Percentiles rank a stretch among this genome's conserved stretches.
Evolutionary conservation across 2,888 invertebrate genomes (phyloP).

Genomic region (Tuta absoluta): DNA sequence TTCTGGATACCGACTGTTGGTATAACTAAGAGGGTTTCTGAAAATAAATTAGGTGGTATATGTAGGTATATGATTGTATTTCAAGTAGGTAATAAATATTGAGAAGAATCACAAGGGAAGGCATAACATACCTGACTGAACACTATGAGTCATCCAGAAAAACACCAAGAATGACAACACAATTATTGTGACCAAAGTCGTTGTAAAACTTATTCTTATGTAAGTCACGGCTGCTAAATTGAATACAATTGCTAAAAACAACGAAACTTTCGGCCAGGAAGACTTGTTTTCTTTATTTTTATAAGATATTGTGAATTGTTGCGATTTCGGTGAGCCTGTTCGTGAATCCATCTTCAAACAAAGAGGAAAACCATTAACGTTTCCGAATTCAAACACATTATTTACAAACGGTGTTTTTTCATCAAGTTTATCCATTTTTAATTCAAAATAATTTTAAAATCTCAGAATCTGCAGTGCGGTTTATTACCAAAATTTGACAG

Average conservation of each 20-base stretch:
- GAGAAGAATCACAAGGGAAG: neutral
- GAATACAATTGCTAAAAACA: conserved; percentile 60
- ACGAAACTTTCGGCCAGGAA: conserved; percentile 55
- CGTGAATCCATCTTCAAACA: conserved; percentile 53
- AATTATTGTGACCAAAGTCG: conserved; percentile 57
- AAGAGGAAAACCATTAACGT: conserved; percentile 68
- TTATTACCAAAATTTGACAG: neutral
- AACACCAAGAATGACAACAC: conserved; percentile 61
- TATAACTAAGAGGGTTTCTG: conserved; percentile 70
- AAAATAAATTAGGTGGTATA: conserved; percentile 41
- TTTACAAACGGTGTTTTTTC: conserved; percentile 35
- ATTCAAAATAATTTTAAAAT: neutral
- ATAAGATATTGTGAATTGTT: conserved; percentile 64
- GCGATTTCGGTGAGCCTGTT: conserved; percentile 56
- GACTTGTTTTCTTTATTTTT: conserved; percentile 54
- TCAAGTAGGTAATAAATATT: neutral
- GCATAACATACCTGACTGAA: conserved; percentile 63
- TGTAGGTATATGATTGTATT: neutral
- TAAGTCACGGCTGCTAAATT: conserved; percentile 61
- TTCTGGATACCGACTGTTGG: conserved; percentile 74
- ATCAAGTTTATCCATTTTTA: neutral
- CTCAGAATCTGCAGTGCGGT: neutral
- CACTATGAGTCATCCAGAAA: conserved; percentile 73
- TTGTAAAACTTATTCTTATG: conserved; percentile 60
- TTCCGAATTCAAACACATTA: conserved; percentile 53